A percentile compares a stretch with the other conserved stretches of the same genome.
These are phyloP conservation scores for Hafferia zeledoni DNA, from an alignment of 2,797 vertebrate genomes.

Conservation along the genomic window DNA sequence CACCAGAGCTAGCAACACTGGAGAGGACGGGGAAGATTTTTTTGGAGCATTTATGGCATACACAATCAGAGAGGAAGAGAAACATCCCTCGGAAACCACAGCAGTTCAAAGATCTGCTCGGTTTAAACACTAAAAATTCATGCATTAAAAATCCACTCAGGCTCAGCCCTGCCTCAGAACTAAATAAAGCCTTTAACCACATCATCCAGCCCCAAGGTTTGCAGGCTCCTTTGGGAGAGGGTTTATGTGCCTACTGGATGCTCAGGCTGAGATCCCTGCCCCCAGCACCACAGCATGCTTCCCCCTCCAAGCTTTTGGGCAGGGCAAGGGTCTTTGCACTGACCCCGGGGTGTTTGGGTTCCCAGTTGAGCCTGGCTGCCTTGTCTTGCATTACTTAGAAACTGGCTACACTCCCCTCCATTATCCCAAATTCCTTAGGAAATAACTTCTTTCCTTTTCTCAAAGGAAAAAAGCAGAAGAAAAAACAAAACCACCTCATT, in stretches of 20 bases:
- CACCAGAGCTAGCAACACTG: background rate
- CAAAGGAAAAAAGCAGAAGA: background rate
- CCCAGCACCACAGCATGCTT: background rate
- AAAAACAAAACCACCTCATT: background rate
- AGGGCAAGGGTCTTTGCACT: rapidly evolving
- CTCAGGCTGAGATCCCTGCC: background rate
- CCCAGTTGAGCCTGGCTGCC: background rate
- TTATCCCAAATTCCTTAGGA: background rate
- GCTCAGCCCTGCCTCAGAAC: background rate
- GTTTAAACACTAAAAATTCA: slow-evolving; percentile 17
- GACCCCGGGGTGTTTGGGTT: background rate
- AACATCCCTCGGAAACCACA: slow-evolving; percentile 34
- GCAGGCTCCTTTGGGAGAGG: background rate
- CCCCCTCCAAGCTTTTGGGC: background rate
- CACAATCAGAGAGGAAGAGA: background rate
- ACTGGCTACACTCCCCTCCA: no score
- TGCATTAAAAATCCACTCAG: slow-evolving; percentile 34
- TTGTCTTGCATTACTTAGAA: background rate
- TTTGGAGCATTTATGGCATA: background rate
- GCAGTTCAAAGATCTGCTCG: background rate
- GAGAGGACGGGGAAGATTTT: background rate
- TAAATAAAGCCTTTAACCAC: slow-evolving; percentile 25
- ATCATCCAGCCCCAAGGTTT: background rate
- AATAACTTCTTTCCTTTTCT: background rate
- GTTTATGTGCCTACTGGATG: background rate